phyloP scores from a whole-genome alignment of 2,113 vertebrate genomes.

The Melospiza melodia region DNA sequence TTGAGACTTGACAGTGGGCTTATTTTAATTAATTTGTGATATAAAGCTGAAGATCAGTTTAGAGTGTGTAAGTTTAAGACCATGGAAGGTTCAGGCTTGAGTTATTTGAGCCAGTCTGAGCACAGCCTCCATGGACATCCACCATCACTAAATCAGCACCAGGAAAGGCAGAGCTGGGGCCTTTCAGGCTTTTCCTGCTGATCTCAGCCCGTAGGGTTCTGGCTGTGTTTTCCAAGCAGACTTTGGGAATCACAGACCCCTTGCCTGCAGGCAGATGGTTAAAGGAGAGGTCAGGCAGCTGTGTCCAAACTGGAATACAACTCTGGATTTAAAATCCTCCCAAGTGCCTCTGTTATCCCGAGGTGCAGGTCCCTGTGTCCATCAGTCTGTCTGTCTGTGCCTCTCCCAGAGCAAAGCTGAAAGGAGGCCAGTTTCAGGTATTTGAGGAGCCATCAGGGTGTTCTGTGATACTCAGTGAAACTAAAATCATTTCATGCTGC shows the following conservation, averaged over 20 bases:
- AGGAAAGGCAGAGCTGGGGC: neutral
- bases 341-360: neutral
- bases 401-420: neutral
- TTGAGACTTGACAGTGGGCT: neutral
- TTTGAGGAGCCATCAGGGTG: neutral
- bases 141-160: neutral
- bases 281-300: neutral
- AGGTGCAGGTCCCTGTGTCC: rapidly evolving
- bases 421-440: neutral
- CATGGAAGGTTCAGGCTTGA: neutral
- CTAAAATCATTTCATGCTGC: neutral
- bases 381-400: neutral
- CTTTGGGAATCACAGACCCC: neutral
- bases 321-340: neutral
- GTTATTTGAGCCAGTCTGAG: neutral
- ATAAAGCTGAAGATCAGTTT: neutral
- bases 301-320: neutral
- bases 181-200: neutral
- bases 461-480: neutral
- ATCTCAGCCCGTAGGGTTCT: neutral
- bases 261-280: neutral
- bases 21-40: neutral
- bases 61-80: neutral
- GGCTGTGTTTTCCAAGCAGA: neutral
- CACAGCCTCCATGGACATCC: neutral